These are phyloP conservation scores for Nysson spinosus DNA, from an alignment of 2,888 invertebrate genomes.

Conservation along the genomic window DNA sequence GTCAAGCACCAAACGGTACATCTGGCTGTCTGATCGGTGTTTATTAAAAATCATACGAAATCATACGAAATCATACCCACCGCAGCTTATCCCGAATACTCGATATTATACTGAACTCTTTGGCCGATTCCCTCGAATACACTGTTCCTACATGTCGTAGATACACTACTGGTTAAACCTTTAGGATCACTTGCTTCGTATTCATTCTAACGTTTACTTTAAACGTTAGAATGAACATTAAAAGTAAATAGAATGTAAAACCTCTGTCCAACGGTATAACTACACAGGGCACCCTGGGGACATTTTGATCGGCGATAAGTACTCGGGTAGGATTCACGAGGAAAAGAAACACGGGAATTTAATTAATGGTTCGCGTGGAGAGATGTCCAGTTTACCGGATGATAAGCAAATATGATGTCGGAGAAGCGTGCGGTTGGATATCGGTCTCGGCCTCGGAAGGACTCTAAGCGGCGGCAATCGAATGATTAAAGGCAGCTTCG, in stretches of 20 bases:
- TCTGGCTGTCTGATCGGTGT: slow-evolving; percentile 75
- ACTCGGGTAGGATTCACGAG: neutral
- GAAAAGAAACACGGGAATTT: slow-evolving; percentile 33
- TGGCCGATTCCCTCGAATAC: too few species aligned
- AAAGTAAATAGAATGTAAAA: too few species aligned
- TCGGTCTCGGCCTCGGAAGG: slow-evolving; percentile 30
- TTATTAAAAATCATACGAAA: slow-evolving; percentile 73
- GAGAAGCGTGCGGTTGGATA: slow-evolving; percentile 33
- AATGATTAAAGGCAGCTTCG: slow-evolving; percentile 60
- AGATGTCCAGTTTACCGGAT: slow-evolving; percentile 34
- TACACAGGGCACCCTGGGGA: too few species aligned
- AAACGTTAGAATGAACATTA: too few species aligned
- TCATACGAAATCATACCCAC: slow-evolving; percentile 41
- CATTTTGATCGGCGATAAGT: too few species aligned
- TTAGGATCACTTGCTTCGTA: too few species aligned
- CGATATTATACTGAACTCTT: too few species aligned
- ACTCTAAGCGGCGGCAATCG: slow-evolving; percentile 58
- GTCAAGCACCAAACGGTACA: slow-evolving; percentile 72
- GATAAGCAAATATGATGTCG: slow-evolving; percentile 38
- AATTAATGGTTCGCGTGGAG: slow-evolving; percentile 37
- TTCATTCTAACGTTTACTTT: too few species aligned
- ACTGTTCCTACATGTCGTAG: too few species aligned
- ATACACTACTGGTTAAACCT: too few species aligned
- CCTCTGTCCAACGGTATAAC: too few species aligned
- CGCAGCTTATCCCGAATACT: slow-evolving; percentile 12